Conservation (phyloP, 2,113 vertebrate genomes). For the Sapajus apella region DNA sequence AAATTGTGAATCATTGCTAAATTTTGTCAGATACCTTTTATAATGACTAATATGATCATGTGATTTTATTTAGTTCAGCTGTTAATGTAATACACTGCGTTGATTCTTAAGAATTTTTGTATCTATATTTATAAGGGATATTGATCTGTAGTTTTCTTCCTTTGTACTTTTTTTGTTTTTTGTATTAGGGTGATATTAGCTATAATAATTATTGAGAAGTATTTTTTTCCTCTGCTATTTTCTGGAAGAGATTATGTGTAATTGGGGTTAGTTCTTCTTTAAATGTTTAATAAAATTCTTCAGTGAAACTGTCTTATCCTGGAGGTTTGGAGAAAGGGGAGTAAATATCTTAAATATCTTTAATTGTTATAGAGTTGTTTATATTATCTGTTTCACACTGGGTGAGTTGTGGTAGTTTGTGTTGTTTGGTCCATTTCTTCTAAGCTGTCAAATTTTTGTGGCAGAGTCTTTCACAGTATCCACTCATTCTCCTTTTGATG, state of each 20-base stretch:
- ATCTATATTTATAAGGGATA: neutral
- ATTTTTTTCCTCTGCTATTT: neutral
- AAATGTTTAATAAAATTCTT: neutral
- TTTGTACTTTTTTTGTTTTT: neutral
- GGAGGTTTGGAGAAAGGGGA: neutral
- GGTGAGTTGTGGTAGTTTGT: neutral
- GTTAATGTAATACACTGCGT: neutral
- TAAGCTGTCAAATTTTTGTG: neutral
- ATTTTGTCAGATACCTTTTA: neutral
- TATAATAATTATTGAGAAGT: neutral
- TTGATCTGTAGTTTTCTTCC: neutral
- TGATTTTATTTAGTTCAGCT: neutral
- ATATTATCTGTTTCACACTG: neutral
- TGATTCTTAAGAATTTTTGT: neutral
- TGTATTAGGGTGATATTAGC: neutral
- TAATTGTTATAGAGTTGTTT: neutral
- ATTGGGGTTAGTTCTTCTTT: neutral
- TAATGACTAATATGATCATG: neutral
- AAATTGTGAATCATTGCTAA: neutral
- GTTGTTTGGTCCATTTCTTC: neutral
- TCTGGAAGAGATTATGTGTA: neutral
- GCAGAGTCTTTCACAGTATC: neutral
- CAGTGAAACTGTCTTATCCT: neutral
- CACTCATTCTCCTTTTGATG: neutral
- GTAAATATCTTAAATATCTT: neutral